Evolutionary conservation across 1,140 invertebrate species (phyloP).

Genomic region (Diachasmimorpha longicaudata): DNA sequence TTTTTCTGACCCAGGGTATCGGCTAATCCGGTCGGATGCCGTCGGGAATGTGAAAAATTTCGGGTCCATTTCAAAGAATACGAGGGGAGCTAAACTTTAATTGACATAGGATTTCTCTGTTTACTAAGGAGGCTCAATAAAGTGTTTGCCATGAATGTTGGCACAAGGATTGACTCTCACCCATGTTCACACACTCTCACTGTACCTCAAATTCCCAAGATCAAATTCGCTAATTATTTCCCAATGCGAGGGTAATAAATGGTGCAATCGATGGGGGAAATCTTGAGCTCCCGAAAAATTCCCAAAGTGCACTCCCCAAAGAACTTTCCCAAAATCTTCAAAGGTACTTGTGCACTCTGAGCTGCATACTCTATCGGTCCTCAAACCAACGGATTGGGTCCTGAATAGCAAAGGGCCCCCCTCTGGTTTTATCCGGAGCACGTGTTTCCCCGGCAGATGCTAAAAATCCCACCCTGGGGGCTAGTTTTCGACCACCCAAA

Average conservation of each 20-base stretch:
- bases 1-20: too few relatives aligned
- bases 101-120: background rate
- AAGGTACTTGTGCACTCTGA: background rate
- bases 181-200: background rate
- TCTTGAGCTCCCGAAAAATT: background rate
- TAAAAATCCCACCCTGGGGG: constrained; percentile 40
- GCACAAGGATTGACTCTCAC: constrained; percentile 26
- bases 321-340: background rate
- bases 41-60: background rate
- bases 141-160: constrained; percentile 21
- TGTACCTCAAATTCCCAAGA: background rate
- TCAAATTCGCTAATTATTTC: background rate
- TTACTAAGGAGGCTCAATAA: constrained; percentile 21
- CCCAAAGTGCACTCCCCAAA: background rate
- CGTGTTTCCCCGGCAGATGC: constrained; percentile 49
- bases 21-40: background rate
- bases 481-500: constrained; percentile 26
- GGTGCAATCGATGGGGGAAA: too few relatives aligned
- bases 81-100: background rate
- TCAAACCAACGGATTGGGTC: constrained; percentile 4
- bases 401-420: background rate
- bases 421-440: constrained; percentile 43
- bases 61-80: constrained; percentile 14
- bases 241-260: background rate
- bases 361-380: constrained; percentile 8